Evolutionary conservation across 1,140 invertebrate genomes (phyloP), one percentile per base, ranked within the genome.

Genomic region (Zeugodacus cucurbitae): DNA sequence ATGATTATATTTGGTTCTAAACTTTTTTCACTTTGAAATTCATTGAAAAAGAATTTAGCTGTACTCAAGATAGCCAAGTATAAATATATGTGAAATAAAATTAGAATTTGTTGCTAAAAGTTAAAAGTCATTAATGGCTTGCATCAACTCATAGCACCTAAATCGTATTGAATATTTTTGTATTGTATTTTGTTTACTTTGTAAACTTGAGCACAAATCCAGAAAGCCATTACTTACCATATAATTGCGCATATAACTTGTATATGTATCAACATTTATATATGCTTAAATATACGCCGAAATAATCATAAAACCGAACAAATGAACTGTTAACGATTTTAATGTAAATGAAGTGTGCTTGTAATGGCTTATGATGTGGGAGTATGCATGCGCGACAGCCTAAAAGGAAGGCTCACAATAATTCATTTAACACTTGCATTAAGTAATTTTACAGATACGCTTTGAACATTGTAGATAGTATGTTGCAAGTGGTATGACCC

Each of bases 401-500:
- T n/a, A n/a, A 44, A 44, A 44, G 34, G 48, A 10, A 26, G 6
- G 1, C 78, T 48, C 78, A 20, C 41, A 41, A 85, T 85, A 41
- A 48, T 85, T 85, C 41, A 85, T 57, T 48, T 85, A 44, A 29
- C 78, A 85, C 41, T 85, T 85, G 41, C 78, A 29, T 85, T 85
- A 57, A 85, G 78, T 85, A 85, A 85, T 85, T 37, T 44, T 44
- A 44, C 41, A 85, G 41, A 48, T 85, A 48, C 26, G n/a, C 78
- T 26, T 57, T 48, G 6, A 78, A 44, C 37, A 44, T 57, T 67
- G 64, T 22, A 44, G 17, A 44, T 57, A 34, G 64, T 22, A 41
- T 85, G n/a, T 26, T 44, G 34, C 20, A 29, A 32, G 8, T 20
- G n/a, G 0, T 34, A 17, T 67, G 26, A 20, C 3, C 64, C 29